Evolutionary conservation across 2,797 vertebrate species (phyloP), one percentile per base, ranked within the genome.

Genomic region (Darevskia nairensis): DNA sequence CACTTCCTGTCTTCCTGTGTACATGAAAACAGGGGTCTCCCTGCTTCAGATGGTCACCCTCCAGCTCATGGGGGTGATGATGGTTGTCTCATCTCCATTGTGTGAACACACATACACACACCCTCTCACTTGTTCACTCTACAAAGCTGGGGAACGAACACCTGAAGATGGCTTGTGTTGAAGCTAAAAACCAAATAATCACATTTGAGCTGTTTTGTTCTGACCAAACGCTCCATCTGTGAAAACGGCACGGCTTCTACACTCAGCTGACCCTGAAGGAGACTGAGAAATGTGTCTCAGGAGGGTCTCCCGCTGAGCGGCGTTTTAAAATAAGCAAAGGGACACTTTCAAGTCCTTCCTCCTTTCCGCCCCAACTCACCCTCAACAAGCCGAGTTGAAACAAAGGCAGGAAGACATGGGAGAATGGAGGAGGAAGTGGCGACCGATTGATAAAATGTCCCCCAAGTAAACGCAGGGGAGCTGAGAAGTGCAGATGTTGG

Each of bases 241-340:
- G 27, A 82, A 69, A 39, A 64, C 39, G 64, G 46, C 39, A 7
- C 29, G 27, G 10, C n/a, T 39, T 50, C 55, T 69, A 4, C 23
- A n/a, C 68, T 50, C 35, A 6, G 64, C 50, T 35, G 80, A 76
- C 76, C 66, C 46, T 44, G 64, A 72, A 86, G 84, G 68, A 91
- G 92, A 90, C 81, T 1, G n/a, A 74, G 44, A 44, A 6, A 72
- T 68, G 69, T 9, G 3, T 77, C 84, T 85, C 79, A 41, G 50
- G 80, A 91, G 66, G 25, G 69, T 88, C 89, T 88, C 84, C 46
- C 80, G 29, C 80, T 46, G 41, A 41, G 80, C 69, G 10, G 46
- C 72, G n/a, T 88, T 91, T 89, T 44, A 82, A 92, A 90, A 88
- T 44, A 83, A 93, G 83, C 23, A 90, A 21, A 72, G 6, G 32